Evolutionary conservation across 2,797 vertebrate genomes (phyloP).

Genomic region (Syndactyla subalaris): DNA sequence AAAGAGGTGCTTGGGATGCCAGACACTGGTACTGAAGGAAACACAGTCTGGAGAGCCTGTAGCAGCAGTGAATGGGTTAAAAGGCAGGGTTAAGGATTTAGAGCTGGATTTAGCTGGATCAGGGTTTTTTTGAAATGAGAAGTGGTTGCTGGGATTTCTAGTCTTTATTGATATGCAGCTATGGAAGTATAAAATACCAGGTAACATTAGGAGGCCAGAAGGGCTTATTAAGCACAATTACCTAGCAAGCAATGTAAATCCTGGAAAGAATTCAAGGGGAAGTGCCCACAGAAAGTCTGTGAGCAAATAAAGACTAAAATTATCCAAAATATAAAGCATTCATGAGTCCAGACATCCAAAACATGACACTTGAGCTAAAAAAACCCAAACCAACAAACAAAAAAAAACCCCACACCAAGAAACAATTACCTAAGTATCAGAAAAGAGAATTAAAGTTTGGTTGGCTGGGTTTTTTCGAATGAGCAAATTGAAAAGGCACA

Average conservation of each 20-base stretch:
- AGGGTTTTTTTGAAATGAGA: neutral
- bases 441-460: neutral
- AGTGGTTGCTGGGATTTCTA: neutral
- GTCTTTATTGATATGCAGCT: neutral
- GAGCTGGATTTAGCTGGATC: too few species aligned
- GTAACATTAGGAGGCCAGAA: neutral
- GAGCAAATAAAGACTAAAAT: neutral
- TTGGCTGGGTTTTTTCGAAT: neutral
- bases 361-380: neutral
- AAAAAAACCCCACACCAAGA: neutral
- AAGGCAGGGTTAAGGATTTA: neutral
- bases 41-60: neutral
- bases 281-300: neutral
- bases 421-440: neutral
- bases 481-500: neutral
- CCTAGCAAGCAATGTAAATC: neutral
- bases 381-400: neutral
- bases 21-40: neutral
- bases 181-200: neutral
- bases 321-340: neutral
- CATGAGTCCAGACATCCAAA: neutral
- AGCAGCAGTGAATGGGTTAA: neutral
- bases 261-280: neutral
- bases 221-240: neutral
- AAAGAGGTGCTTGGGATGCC: neutral